Evolutionary conservation across 2,797 vertebrate genomes (phyloP), one percentile per base, ranked within the genome.

Genomic region (Cephalopachus bancanus): DNA sequence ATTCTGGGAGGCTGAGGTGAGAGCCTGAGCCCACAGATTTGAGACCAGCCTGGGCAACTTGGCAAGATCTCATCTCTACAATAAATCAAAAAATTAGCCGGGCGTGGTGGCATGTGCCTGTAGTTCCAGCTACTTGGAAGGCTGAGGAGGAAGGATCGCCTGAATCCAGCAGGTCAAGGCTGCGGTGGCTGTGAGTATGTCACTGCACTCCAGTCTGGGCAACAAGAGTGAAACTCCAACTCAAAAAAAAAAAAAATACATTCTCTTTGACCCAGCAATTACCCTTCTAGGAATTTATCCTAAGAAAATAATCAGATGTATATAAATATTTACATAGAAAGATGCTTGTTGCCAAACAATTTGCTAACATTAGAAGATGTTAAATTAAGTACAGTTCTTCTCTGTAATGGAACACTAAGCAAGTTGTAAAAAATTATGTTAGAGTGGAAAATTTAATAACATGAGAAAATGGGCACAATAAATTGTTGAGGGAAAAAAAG

Each of bases 401-500:
- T 79, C 89, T 75, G 79, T 93, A 95, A 93, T 30, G 83, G 79
- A 94, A 96, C 94, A 91, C 92, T 81, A 92, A 88, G 76, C 59
- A 86, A 96, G 94, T 62, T 1, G 1, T 93, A 83, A 95, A 97
- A 96, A 95, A 94, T 85, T 89, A 95, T 83, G 87, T 95, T 87
- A 44, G 60, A 87, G 86, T 64, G 59, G 89, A 96, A 96, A 96
- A 97, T 95, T 93, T 96, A 96, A 83, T 90, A 97, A 94, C 94
- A 81, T 17, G 87, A 97, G 89, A 95, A 98, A 97, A 98, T 84
- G 72, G 89, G 81, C 85, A 94, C 71, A 89, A 93, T 95, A 97
- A 97, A 98, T 97, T 87, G 51, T 57, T 62, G 67, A 95, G 69
- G 85, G 44, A 44, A 55, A 93, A 87, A 97, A 97, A 92, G 49